phyloP scores from a whole-genome alignment of 2,797 vertebrate genomes.

The Pelodytes ibericus region DNA sequence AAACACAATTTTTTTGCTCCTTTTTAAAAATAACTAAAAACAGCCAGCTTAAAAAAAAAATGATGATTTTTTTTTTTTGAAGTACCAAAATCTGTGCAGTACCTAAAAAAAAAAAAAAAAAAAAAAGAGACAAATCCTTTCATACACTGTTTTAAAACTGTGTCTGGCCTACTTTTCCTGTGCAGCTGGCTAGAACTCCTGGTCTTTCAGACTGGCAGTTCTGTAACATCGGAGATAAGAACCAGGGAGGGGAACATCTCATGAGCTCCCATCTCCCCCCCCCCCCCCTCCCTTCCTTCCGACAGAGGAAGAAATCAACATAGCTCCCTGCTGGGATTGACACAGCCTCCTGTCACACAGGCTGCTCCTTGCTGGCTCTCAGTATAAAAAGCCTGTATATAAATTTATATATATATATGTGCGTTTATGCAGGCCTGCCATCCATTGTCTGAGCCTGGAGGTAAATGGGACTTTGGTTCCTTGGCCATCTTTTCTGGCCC shows the following conservation, averaged over 20 bases:
- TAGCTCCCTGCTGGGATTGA: slow-evolving; percentile 28
- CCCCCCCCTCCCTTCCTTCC: slow-evolving; percentile 7
- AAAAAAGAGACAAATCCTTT: slow-evolving; percentile 32
- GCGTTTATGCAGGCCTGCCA: neutral
- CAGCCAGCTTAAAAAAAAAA: slow-evolving; percentile 15
- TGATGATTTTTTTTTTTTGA: slow-evolving; percentile 1
- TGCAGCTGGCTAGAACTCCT: slow-evolving; percentile 48
- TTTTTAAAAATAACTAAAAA: neutral
- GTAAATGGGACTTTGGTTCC: too few relatives aligned
- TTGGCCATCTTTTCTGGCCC: too few relatives aligned
- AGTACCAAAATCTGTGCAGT: neutral
- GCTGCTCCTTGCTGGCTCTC: slow-evolving; percentile 12
- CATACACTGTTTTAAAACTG: slow-evolving; percentile 29
- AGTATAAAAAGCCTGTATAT: neutral
- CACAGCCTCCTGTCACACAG: slow-evolving; percentile 42
- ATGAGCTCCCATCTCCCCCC: slow-evolving; percentile 13
- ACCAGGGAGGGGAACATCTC: slow-evolving; percentile 22
- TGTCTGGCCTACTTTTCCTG: slow-evolving; percentile 51
- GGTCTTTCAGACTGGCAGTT: slow-evolving; percentile 24
- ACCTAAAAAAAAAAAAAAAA: too few relatives aligned
- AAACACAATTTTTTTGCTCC: neutral
- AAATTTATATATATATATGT: neutral
- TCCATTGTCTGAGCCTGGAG: too few relatives aligned
- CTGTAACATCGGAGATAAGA: slow-evolving; percentile 52
- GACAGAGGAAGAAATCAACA: slow-evolving; percentile 40